phyloP scores from a whole-genome alignment of 1,140 invertebrate genomes.

The Heliothis subflexa region DNA sequence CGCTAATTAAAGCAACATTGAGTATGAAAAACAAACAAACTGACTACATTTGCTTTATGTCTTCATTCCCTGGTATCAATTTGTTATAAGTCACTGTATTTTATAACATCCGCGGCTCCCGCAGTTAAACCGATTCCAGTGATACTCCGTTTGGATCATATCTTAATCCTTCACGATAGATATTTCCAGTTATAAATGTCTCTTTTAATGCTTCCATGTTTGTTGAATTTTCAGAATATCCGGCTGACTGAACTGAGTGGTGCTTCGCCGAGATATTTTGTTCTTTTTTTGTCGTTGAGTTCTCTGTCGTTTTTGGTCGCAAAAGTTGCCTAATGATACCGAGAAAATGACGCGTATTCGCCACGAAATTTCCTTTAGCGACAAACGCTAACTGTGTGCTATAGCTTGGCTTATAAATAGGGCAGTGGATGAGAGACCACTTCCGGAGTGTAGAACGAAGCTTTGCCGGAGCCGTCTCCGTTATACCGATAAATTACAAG shows the following conservation, averaged over 20 bases:
- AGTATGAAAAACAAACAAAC: conserved; percentile 22
- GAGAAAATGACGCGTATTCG: conserved; percentile 42
- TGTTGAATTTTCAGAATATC: conserved; percentile 47
- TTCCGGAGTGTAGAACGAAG: conserved; percentile 70
- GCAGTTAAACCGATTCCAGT: conserved; percentile 16
- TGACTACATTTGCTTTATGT: conserved; percentile 15
- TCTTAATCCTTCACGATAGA: conserved; percentile 23
- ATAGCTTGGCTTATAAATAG: conserved; percentile 75
- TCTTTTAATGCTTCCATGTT: conserved; percentile 34
- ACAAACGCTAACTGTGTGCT: conserved; percentile 44
- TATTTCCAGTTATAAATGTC: conserved; percentile 37
- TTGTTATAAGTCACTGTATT: conserved; percentile 39
- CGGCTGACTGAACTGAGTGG: conserved; percentile 45
- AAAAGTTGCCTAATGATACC: conserved; percentile 43
- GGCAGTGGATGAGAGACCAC: conserved; percentile 74
- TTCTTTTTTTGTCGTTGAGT: conserved; percentile 32
- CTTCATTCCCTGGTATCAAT: conserved; percentile 37
- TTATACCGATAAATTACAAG: conserved; percentile 54
- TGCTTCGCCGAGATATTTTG: conserved; percentile 25
- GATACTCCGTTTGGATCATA: conserved; percentile 1
- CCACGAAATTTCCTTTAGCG: conserved; percentile 35
- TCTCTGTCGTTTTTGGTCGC: conserved; percentile 31
- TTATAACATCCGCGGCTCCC: conserved; percentile 1
- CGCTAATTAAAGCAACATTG: conserved; percentile 37
- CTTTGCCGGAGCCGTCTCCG: conserved; percentile 67